Conservation (phyloP, 2,888 invertebrate genomes). For the Mystacides longicornis region DNA sequence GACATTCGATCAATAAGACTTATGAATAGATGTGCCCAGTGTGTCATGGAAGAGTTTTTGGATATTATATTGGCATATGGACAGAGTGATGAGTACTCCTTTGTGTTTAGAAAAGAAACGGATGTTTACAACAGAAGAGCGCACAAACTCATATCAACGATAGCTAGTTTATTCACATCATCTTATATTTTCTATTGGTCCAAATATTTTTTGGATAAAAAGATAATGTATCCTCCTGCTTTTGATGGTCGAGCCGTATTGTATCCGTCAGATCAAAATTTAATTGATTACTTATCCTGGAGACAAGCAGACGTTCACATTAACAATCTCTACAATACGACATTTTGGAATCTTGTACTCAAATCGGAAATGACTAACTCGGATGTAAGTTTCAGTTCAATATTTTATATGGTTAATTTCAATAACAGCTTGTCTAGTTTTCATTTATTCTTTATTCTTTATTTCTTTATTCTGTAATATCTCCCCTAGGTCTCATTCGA, state of each 20-base stretch:
- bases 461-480: too few relatives aligned
- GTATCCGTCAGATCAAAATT: conserved; percentile 80
- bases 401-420: too few relatives aligned
- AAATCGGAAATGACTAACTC: conserved; percentile 64
- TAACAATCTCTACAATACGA: conserved; percentile 95
- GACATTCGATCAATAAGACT: conserved; percentile 71
- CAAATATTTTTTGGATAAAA: conserved; percentile 61
- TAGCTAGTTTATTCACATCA: conserved; percentile 83
- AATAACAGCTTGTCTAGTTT: too few relatives aligned
- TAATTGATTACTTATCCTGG: conserved; percentile 88
- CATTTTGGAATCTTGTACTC: conserved; percentile 86
- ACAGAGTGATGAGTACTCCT: conserved; percentile 96
- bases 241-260: conserved; percentile 87
- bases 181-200: conserved; percentile 84
- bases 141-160: conserved; percentile 76
- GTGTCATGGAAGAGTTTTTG: conserved; percentile 75
- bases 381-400: conserved; percentile 56
- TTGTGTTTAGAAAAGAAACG: conserved; percentile 74
- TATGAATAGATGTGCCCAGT: conserved; percentile 81
- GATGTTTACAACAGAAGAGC: conserved; percentile 72
- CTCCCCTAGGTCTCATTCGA: too few relatives aligned
- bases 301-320: conserved; percentile 92
- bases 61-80: conserved; percentile 85
- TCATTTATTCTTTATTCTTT: too few relatives aligned
- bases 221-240: conserved; percentile 78